Evolutionary conservation across 2,797 vertebrate species (phyloP).

Genomic region (Pelodytes ibericus): DNA sequence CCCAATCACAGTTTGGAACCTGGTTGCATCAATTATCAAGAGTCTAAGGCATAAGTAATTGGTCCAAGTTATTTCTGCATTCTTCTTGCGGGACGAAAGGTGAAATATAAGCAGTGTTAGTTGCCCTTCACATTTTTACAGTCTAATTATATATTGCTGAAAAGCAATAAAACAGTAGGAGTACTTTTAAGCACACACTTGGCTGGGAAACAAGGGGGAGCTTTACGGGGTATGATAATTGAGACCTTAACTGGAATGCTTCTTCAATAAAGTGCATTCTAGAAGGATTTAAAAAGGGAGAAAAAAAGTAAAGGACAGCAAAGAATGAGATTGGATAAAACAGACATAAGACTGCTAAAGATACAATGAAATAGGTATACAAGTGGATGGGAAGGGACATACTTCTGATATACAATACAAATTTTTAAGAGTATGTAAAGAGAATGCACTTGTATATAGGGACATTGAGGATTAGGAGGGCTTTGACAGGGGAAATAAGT

Average conservation of each 20-base stretch:
- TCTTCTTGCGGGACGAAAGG: background rate
- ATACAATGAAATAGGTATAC: no score
- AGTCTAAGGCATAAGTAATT: background rate
- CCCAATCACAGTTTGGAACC: background rate
- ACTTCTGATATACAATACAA: no score
- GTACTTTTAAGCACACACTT: conserved; percentile 6
- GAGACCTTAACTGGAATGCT: background rate
- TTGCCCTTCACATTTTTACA: background rate
- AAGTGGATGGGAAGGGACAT: no score
- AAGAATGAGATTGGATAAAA: no score
- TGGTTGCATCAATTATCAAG: background rate
- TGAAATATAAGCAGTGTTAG: background rate
- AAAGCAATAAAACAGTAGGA: conserved; percentile 4
- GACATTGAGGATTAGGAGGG: no score
- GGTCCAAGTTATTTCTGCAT: background rate
- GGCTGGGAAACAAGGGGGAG: background rate
- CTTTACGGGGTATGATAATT: background rate
- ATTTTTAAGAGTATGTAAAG: no score
- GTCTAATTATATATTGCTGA: conserved; percentile 7
- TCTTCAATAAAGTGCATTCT: background rate
- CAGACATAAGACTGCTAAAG: no score
- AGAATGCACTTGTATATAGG: no score
- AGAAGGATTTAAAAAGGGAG: background rate
- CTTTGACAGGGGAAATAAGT: no score
- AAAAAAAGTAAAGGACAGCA: no score